Base-by-base conservation (phyloP, 2,113 vertebrate genomes). In the human (Homo sapiens) region DNA sequence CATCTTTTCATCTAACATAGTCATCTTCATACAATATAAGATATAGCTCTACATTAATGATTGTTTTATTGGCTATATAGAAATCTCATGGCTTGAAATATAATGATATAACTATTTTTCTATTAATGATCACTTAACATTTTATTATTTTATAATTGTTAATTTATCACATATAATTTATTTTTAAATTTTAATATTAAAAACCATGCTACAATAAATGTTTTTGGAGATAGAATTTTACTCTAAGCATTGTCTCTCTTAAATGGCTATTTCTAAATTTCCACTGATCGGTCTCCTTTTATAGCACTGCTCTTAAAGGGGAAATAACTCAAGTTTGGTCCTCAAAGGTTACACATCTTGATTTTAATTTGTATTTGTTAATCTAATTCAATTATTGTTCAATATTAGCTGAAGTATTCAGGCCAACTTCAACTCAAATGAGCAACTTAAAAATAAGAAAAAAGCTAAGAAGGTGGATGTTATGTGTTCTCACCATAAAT, bases 281-380 rank as follows among this genome's bases (percentile, higher is more conserved):
- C 32, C 40, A 78, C 57, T 66, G 35, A 91, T 3, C 73, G 35
- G 0, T 32, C 3, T 23, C 48, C 52, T 80, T 66, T 94, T 6
- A 59, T 10, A 89, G 6, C 30, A 52, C 0, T 72, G 40, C 35
- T 88, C 9, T 84, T 66, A 85, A 45, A 82, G 3, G 61, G 11
- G 23, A 38, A 80, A 25, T 59, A 55, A 20, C 18, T 55, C 52
- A 92, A 88, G 85, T 91, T 68, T 59, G 75, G 2, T 45, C 32
- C 23, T 50, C 25, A 92, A 83, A 85, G 27, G 1, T 81, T 79
- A 78, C 10, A 92, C 23, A 93, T 85, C 22, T 94, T 96, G 3
- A 48, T 82, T 78, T 93, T 90, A 50, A 73, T 93, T 89, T 96
- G 94, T 12, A 85, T 81, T 75, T 96, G 32, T 92, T 83, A 93